phyloP scores from a whole-genome alignment of 2,888 invertebrate genomes.

The Podabrus alpinus region DNA sequence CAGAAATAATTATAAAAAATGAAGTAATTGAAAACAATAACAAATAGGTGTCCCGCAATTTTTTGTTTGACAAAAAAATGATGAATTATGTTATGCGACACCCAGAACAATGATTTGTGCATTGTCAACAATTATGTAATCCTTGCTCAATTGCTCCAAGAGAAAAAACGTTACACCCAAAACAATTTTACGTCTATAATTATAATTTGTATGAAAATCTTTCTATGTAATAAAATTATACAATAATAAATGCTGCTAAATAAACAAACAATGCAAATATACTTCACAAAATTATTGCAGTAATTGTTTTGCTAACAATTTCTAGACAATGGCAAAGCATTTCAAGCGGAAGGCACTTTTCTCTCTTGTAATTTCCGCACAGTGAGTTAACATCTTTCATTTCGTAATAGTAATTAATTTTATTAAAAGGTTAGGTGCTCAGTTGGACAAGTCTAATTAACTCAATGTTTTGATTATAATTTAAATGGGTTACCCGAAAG shows the following conservation, averaged over 20 bases:
- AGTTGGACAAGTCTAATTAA: background rate
- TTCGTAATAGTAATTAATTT: constrained; percentile 16
- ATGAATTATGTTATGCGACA: background rate
- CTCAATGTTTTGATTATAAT: background rate
- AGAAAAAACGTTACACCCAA: background rate
- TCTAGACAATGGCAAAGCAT: constrained; percentile 5
- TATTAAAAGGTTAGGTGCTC: constrained; percentile 12
- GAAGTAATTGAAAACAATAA: background rate
- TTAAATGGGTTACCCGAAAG: background rate
- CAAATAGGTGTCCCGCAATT: background rate
- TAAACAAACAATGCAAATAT: background rate
- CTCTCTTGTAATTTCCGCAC: constrained; percentile 13
- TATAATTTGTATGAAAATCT: background rate
- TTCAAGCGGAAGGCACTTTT: constrained; percentile 7
- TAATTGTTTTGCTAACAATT: constrained; percentile 10
- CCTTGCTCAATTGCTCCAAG: no score
- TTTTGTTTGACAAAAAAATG: background rate
- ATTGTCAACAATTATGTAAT: background rate
- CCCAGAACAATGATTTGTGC: background rate
- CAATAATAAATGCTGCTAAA: background rate
- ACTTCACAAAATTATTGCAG: constrained; percentile 4
- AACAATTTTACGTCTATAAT: background rate
- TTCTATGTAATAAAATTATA: background rate
- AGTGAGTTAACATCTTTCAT: constrained; percentile 11
- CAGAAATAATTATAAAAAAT: background rate